phyloP scores from a whole-genome alignment of 2,888 invertebrate genomes.

The Papilio protenor region DNA sequence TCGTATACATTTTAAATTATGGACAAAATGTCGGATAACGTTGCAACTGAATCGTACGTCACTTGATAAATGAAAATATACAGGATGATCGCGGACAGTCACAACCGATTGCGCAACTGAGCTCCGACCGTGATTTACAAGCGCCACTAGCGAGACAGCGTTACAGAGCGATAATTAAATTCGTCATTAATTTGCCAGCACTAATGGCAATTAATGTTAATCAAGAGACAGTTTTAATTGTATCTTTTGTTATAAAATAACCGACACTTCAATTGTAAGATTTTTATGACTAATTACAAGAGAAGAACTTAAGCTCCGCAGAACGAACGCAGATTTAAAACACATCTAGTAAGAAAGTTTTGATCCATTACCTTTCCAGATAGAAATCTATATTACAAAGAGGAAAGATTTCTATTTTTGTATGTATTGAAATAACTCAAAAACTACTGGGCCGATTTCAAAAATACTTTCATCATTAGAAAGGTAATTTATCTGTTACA shows the following conservation, averaged over 20 bases:
- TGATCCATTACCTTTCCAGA: neutral
- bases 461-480: too few species aligned
- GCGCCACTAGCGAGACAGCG: slow-evolving; percentile 30
- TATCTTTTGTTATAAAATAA: slow-evolving; percentile 25
- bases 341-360: neutral
- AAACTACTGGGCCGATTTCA: too few species aligned
- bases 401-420: too few species aligned
- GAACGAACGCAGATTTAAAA: neutral
- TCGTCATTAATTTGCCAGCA: slow-evolving; percentile 54
- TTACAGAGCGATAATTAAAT: slow-evolving; percentile 70
- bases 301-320: neutral
- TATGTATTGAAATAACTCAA: too few species aligned
- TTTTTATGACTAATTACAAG: neutral
- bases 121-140: slow-evolving; percentile 48
- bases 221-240: slow-evolving; percentile 26
- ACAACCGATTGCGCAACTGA: slow-evolving; percentile 70
- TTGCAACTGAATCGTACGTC: slow-evolving; percentile 45
- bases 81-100: slow-evolving; percentile 63
- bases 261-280: neutral
- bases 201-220: slow-evolving; percentile 39
- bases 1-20: neutral
- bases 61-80: slow-evolving; percentile 54
- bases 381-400: neutral
- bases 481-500: too few species aligned
- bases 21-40: slow-evolving; percentile 14